Base-by-base conservation (phyloP, 2,113 vertebrate genomes). In the Labeo rohita region DNA sequence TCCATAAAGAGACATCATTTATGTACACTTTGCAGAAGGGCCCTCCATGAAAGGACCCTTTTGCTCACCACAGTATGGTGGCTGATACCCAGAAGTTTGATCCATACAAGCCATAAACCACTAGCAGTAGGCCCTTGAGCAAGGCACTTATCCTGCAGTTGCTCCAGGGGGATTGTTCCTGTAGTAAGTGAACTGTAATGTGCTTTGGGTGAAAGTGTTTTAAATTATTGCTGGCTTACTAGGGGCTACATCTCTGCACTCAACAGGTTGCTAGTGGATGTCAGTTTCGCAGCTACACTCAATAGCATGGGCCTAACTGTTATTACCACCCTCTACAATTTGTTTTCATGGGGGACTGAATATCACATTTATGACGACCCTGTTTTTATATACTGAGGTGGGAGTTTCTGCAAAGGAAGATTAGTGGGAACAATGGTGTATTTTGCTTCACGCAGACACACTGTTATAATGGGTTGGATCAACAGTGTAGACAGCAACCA, bases 401-500 rank as follows among this genome's bases (percentile, higher is more conserved):
- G 45, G 10, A 52, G 45, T 50, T 82, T 82, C n/a, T 10, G n/a
- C 70, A 52, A 18, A 52, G 23, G 2, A 66, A 45, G 47, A 70
- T 70, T 83, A 21, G 23, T 0, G 0, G 23, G 5, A 50, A 83
- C n/a, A 52, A 50, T 68, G 23, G 63, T 36, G 23, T 72, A 18
- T 83, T 63, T 72, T 83, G 66, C 66, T 72, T 72, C 49, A 49
- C 23, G 52, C 45, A 72, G 28, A 28, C 28, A 5, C 63, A 23
- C 12, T 65, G 39, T 56, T 78, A 13, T 80, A 47, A 23, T 63
- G 39, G 21, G 12, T 52, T 36, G 9, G 28, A 12, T 18, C 9
- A 70, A 82, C 45, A 52, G 80, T 50, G 63, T 23, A 82, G 63
- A 68, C 80, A 50, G 23, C 45, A 81, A n/a, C 3, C 43, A 10